A percentile compares a stretch with the other conserved stretches of the same genome.
Evolutionary conservation across 2,113 vertebrate genomes (phyloP).

Genomic region (Atlantisia rogersi): DNA sequence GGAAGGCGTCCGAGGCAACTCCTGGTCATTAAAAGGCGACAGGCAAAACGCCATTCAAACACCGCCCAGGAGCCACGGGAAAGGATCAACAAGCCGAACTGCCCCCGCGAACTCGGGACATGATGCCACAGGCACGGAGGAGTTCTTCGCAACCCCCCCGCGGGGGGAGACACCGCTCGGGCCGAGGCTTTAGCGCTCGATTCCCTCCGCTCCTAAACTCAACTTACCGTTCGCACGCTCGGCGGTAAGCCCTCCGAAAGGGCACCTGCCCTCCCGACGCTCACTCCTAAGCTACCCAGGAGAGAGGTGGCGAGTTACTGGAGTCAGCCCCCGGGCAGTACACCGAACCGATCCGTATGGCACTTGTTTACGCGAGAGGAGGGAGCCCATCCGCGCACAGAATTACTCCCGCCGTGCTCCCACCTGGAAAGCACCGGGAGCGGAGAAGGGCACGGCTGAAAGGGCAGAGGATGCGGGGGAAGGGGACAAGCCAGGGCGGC

Average conservation of each 20-base stretch:
- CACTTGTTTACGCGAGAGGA: fast-evolving
- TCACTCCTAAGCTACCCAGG: background rate
- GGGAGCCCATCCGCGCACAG: background rate
- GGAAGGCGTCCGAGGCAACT: background rate
- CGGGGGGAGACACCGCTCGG: background rate
- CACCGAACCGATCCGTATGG: background rate
- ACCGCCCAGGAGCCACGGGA: background rate
- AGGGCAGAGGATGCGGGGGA: background rate
- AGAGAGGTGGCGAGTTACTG: background rate
- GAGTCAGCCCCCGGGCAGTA: background rate
- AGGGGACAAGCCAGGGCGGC: background rate
- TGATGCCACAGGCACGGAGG: background rate
- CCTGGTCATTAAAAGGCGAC: background rate
- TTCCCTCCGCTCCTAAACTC: background rate
- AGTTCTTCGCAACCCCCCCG: background rate
- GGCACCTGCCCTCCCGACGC: background rate
- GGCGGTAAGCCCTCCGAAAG: background rate
- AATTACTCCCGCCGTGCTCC: background rate
- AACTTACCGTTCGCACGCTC: fast-evolving
- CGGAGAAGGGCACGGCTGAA: background rate
- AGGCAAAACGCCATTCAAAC: background rate
- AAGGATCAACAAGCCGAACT: background rate
- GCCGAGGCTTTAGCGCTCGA: background rate
- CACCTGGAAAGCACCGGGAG: background rate
- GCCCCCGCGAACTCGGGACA: background rate